Base-by-base conservation (phyloP, 2,888 invertebrate genomes). In the Phrixothrix hirtus region DNA sequence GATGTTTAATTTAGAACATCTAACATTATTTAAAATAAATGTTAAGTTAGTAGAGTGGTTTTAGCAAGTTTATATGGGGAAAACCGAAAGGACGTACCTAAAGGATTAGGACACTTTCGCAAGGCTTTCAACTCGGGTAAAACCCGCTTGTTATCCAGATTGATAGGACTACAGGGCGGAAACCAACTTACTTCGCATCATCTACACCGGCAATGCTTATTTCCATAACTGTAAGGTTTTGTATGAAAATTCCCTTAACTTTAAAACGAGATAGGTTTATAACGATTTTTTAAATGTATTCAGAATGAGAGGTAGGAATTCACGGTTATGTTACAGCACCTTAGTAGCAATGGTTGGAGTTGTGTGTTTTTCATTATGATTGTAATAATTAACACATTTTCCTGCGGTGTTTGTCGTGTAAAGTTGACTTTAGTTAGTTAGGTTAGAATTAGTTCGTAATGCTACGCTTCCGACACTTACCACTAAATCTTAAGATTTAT, bases 141-240 rank as follows among this genome's bases (percentile, higher is more conserved):
- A 48, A 41, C 48, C 48, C 39, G 25, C 48, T 48, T 48, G 49
- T 49, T 49, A 49, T 49, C 49, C 43, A 42, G 49, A 49, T 49
- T 49, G 49, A 49, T 43, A 49, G 36, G 36, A 41, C 29, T 44
- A 27, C 26, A 49, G 41, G 43, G 41, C 43, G 41, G 41, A 43
- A 49, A 49, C 49, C 49, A 49, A 35, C 42, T 49, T 49, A 42
- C 41, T 49, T 49, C 42, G 49, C 43, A 36, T 42, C 35, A 49
- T 35, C 21, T 48, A 39, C 39, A 48, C 48, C 39, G 32, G 41
- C 41, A 41, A 48, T 41, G 48, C 32, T 39, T 39, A 48, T 41
- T 48, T 48, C 48, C 41, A 35, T 43, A 21, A 43, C 34, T 11
- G 14, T 32, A 9, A 32, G 14, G 13, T 43, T 39, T 41, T 39